These are phyloP conservation scores for Campylomormyrus numenius DNA, from an alignment of 2,113 vertebrate species.

Conservation along the genomic window DNA sequence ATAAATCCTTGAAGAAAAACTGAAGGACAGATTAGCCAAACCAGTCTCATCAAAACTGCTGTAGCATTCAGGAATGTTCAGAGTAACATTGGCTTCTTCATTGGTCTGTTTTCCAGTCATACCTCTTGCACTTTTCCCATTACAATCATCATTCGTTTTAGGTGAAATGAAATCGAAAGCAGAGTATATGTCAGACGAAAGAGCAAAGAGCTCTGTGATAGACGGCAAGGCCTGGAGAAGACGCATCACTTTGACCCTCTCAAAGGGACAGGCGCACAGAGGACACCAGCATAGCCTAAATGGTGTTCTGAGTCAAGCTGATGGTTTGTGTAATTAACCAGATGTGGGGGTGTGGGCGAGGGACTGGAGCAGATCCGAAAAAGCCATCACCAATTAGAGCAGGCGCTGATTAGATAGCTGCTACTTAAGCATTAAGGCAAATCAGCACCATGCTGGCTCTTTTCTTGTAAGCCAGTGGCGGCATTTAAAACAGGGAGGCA, in stretches of 20 bases:
- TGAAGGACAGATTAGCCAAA: neutral
- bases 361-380: slow-evolving; percentile 4
- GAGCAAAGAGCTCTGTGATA: neutral
- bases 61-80: neutral
- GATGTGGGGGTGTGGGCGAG: slow-evolving; percentile 8
- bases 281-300: neutral
- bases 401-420: slow-evolving; percentile 16
- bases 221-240: neutral
- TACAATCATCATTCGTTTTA: neutral
- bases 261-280: neutral
- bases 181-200: neutral
- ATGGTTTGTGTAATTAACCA: slow-evolving; percentile 18
- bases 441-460: neutral
- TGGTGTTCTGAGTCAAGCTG: neutral
- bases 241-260: neutral
- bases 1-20: neutral
- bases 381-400: slow-evolving; percentile 21
- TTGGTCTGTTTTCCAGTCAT: neutral
- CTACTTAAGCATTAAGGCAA: slow-evolving; percentile 20
- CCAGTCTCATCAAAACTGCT: neutral
- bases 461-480: neutral
- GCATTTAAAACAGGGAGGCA: slow-evolving; percentile 1
- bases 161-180: neutral
- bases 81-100: neutral
- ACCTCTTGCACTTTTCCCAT: neutral